Base-by-base conservation (phyloP, 2,797 vertebrate genomes). In the Clamator glandarius region DNA sequence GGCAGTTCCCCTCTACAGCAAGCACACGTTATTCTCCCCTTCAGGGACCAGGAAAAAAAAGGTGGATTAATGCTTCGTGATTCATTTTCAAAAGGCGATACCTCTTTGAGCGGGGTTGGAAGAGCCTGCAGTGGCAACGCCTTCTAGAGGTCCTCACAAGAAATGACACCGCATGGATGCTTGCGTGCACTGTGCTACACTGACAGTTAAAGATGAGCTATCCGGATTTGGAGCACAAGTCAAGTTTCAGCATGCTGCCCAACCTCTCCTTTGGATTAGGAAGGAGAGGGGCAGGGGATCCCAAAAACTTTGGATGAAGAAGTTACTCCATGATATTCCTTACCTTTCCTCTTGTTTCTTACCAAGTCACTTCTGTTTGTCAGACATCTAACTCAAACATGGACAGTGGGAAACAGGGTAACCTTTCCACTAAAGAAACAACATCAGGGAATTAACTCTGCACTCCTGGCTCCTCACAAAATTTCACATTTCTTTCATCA, bases 401-500 rank as follows among this genome's bases (percentile, higher is more conserved):
- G 4, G 25, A 39, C 0, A 1, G 15, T 24, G 16, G 12, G 14
- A 52, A 72, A 39, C 17, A 73, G 13, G 0, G 0, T 57, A 67
- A 66, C 14, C 4, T n/a, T 77, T 69, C 55, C 8, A 6, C 42
- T 39, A 12, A 82, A 55, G 36, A 75, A 82, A 48, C 36, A 35
- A 87, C 50, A 24, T 33, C 31, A 50, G 24, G 25, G 14, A 91
- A 77, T 52, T 89, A 25, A 54, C 25, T 73, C 52, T 0, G 2
- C 36, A 17, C 12, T 90, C 36, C 39, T 41, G 35, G 24, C 46
- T 88, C 23, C 42, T 86, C 76, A 63, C n/a, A 70, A 44, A 82
- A 57, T 62, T 36, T 42, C 12, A 5, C 29, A 36, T 66, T 92
- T 83, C 62, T 90, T 58, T 81, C 18, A 52, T 39, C 35, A 54